Percentiles rank a stretch among this genome's conserved stretches.
Conservation (phyloP, 2,797 vertebrate species). For the Dendrocincla tyrannina region DNA sequence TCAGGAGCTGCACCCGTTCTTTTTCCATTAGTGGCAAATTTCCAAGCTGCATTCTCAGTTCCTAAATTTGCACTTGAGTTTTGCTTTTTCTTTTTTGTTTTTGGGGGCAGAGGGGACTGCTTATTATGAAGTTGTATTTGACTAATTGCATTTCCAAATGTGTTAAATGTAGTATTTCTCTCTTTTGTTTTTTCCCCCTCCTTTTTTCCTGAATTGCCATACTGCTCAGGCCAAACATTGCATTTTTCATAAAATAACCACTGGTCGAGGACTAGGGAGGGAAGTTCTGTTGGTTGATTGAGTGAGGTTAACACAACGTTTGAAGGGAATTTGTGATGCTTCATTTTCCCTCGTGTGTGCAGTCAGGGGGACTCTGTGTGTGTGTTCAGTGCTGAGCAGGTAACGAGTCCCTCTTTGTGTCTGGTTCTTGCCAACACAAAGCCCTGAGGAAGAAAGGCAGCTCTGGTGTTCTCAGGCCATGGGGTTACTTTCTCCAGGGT, state of each 20-base stretch:
- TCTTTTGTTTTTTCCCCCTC: fast-evolving
- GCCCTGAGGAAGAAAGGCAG: neutral
- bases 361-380: neutral
- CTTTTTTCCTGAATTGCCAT: neutral
- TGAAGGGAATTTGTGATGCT: neutral
- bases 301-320: neutral
- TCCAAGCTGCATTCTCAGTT: slow-evolving; percentile 32
- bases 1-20: neutral
- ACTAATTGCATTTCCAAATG: neutral
- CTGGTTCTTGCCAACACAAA: neutral
- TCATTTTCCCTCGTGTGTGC: neutral
- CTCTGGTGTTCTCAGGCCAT: neutral
- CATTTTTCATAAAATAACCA: neutral
- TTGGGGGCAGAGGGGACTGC: neutral
- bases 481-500: neutral
- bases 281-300: neutral
- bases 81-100: neutral
- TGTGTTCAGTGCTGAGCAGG: neutral
- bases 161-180: neutral
- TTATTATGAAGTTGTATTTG: neutral
- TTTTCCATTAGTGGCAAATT: slow-evolving; percentile 15
- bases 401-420: neutral
- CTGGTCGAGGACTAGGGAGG: neutral
- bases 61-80: slow-evolving; percentile 17
- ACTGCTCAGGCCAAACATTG: neutral